Evolutionary conservation across 2,797 vertebrate genomes (phyloP).

Genomic region (Manis javanica): DNA sequence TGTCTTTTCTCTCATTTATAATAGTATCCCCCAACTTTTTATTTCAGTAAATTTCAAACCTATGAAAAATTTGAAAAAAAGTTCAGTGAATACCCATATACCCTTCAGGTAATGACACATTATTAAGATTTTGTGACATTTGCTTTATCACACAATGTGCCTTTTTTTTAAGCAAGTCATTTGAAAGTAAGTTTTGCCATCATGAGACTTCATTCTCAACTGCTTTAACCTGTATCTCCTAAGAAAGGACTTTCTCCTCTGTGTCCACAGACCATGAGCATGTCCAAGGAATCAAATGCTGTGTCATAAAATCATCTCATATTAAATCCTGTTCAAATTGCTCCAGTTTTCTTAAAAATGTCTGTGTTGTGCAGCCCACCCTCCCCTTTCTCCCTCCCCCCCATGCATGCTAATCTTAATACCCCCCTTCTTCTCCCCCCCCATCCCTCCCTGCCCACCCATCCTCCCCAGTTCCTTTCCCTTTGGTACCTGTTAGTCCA

Average conservation of each 20-base stretch:
- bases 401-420: too few species aligned
- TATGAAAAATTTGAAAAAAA: constrained; percentile 16
- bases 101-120: not conserved
- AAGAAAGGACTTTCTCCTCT: not conserved
- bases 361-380: too few species aligned
- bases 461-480: too few species aligned
- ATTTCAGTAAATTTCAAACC: not conserved
- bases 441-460: too few species aligned
- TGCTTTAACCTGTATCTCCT: not conserved
- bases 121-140: constrained; percentile 32
- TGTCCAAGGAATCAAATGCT: not conserved
- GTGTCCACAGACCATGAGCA: not conserved
- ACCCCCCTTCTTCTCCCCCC: too few species aligned
- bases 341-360: not conserved
- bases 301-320: not conserved
- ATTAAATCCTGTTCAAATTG: not conserved
- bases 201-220: not conserved
- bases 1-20: constrained; percentile 15
- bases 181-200: constrained; percentile 25
- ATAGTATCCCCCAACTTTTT: not conserved
- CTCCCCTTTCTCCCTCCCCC: too few species aligned
- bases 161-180: not conserved
- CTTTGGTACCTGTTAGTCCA: too few species aligned
- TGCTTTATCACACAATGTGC: not conserved
- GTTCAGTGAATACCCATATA: not conserved